Evolutionary conservation across 1,140 invertebrate genomes (phyloP).

Genomic region (Atopsyche davidsoni): DNA sequence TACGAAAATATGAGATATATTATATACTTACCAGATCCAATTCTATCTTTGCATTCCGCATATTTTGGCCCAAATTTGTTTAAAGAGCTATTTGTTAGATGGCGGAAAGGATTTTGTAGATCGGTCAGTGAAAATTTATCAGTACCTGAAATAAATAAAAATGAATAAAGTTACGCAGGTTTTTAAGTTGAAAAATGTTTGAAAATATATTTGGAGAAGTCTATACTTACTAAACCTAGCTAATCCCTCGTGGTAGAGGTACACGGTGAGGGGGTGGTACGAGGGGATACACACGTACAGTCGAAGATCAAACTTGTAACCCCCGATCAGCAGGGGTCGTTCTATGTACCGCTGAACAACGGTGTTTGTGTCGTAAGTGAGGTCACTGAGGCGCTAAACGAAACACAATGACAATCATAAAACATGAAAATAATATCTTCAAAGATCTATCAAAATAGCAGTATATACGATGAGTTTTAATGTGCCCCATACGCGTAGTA

Average conservation of each 20-base stretch:
- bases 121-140: conserved; percentile 72
- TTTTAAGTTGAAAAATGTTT: background rate
- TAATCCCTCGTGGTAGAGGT: conserved; percentile 71
- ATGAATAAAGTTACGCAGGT: conserved; percentile 5
- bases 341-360: conserved; percentile 77
- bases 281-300: conserved; percentile 76
- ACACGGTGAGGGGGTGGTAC: conserved; percentile 67
- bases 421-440: conserved; percentile 2
- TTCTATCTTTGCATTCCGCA: conserved; percentile 69
- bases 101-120: conserved; percentile 72
- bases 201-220: too few relatives aligned
- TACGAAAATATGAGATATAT: too few relatives aligned
- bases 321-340: conserved; percentile 69
- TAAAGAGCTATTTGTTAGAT: conserved; percentile 80
- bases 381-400: conserved; percentile 70
- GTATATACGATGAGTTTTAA: too few relatives aligned
- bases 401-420: too few relatives aligned
- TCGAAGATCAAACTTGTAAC: conserved; percentile 76
- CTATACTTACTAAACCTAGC: conserved; percentile 55
- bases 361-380: conserved; percentile 65
- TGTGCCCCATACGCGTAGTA: too few relatives aligned
- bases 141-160: conserved; percentile 48
- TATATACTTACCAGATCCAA: conserved; percentile 66
- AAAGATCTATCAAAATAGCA: background rate
- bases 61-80: conserved; percentile 79